phyloP scores from a whole-genome alignment of 2,888 invertebrate species.

The Mactromeris polynyma region DNA sequence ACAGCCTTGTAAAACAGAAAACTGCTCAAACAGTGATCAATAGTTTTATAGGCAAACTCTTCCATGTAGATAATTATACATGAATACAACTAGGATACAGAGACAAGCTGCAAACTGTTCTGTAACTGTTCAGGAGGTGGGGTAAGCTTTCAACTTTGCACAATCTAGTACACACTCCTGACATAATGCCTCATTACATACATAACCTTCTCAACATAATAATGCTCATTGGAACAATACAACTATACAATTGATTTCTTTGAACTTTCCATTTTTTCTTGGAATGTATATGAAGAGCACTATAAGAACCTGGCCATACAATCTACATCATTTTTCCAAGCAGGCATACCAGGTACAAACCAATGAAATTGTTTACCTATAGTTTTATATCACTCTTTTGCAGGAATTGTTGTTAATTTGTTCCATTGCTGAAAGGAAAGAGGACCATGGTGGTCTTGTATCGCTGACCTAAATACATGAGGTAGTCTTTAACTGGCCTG shows the following conservation, averaged over 20 bases:
- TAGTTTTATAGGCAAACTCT: conserved; percentile 10
- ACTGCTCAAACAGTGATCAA: not conserved
- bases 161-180: not conserved
- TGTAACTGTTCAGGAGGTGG: not conserved
- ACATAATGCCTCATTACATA: not conserved
- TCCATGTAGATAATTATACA: not conserved
- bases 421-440: not conserved
- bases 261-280: conserved; percentile 15
- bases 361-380: no score
- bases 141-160: not conserved
- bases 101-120: not conserved
- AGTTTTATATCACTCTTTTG: no score
- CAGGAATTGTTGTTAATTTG: no score
- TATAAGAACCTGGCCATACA: not conserved
- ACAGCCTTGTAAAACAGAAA: not conserved
- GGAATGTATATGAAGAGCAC: not conserved
- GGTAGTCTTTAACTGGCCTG: no score
- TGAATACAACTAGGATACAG: not conserved
- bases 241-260: not conserved
- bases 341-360: no score
- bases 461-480: not conserved
- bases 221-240: not conserved
- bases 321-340: not conserved
- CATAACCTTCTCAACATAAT: not conserved
- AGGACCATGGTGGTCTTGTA: not conserved